A percentile compares a stretch with the other conserved stretches of the same genome.
Conservation (phyloP, 2,113 vertebrate genomes). For the Synodontis membranacea region DNA sequence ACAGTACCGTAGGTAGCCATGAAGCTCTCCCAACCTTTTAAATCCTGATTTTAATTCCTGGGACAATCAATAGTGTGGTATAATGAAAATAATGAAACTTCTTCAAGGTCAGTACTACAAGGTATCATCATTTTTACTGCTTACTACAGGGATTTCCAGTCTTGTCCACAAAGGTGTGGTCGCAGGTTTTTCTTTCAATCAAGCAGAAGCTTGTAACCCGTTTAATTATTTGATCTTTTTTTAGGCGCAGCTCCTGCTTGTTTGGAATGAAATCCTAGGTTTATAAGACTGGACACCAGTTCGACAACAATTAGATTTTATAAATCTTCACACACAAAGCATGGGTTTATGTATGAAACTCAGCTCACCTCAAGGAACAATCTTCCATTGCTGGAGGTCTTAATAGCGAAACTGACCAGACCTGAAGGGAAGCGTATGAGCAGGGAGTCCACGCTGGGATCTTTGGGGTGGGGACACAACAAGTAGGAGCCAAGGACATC, state of each 20-base stretch:
- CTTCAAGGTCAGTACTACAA: background rate
- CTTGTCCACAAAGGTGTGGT: background rate
- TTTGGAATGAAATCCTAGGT: background rate
- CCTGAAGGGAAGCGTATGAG: slow-evolving; percentile 81
- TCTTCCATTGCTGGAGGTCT: slow-evolving; percentile 69
- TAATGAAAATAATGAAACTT: background rate
- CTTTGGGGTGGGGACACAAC: slow-evolving; percentile 77
- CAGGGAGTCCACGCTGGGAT: slow-evolving; percentile 75
- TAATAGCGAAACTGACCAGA: slow-evolving; percentile 72
- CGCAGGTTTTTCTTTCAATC: background rate
- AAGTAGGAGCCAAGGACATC: slow-evolving; percentile 87
- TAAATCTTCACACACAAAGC: background rate
- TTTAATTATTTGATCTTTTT: background rate
- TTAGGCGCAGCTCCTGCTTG: background rate
- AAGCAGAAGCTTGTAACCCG: background rate
- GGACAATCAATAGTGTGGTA: background rate
- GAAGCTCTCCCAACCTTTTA: background rate
- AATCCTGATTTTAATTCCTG: background rate
- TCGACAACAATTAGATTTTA: background rate
- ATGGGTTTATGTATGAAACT: background rate
- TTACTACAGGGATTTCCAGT: background rate
- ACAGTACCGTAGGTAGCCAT: background rate
- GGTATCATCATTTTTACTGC: background rate
- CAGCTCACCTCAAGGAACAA: slow-evolving; percentile 81
- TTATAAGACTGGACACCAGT: background rate